A percentile compares a stretch with the other conserved stretches of the same genome.
Conservation (phyloP, 2,113 vertebrate genomes). For the Epinephelus moara region DNA sequence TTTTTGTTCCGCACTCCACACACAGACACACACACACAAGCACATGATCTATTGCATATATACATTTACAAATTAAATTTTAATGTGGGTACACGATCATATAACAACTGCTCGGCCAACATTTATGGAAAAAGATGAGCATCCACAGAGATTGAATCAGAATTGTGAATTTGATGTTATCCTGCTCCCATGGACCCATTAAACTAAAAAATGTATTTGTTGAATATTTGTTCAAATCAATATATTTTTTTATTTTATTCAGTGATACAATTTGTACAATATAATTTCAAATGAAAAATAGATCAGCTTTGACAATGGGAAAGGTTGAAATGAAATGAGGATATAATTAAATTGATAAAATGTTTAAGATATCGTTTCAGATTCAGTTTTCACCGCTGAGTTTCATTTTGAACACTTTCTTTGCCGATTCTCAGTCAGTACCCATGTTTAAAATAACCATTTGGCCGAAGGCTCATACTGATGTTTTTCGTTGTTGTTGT, state of each 20-base stretch:
- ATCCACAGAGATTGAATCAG: not conserved
- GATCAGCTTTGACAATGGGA: not conserved
- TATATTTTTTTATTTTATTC: slow-evolving; percentile 13
- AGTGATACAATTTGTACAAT: not conserved
- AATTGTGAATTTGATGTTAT: not conserved
- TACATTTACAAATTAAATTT: not conserved
- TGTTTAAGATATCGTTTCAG: not conserved
- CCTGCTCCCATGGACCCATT: not conserved
- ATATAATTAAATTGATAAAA: slow-evolving; percentile 1
- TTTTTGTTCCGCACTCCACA: not conserved
- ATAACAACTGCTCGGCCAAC: not conserved
- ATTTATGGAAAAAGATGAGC: not conserved
- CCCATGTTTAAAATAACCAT: no score
- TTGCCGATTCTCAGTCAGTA: no score
- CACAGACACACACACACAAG: not conserved
- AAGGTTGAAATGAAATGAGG: not conserved
- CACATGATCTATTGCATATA: not conserved
- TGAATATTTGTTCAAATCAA: slow-evolving; percentile 4
- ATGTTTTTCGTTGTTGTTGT: no score
- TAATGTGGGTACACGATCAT: not conserved
- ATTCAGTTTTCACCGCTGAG: not conserved
- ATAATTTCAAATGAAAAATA: slow-evolving; percentile 7
- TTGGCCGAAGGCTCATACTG: no score
- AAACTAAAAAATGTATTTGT: not conserved
- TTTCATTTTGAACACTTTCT: not conserved